Evolutionary conservation across 2,888 invertebrate species (phyloP).

Genomic region (Embidobia sp.): DNA sequence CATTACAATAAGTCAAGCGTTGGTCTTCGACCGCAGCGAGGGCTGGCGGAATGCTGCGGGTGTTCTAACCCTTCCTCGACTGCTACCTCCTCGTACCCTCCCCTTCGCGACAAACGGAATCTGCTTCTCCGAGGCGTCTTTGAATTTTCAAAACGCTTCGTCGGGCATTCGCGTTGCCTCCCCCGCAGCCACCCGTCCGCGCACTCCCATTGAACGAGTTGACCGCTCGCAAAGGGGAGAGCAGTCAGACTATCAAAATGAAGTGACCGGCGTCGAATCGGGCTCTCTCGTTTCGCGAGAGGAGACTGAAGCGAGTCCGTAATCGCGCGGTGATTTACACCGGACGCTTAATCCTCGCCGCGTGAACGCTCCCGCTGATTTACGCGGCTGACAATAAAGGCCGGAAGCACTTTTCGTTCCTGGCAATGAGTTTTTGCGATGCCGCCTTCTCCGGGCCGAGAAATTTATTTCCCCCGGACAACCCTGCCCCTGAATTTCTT

Average conservation of each 20-base stretch:
- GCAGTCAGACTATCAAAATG: slow-evolving; percentile 21
- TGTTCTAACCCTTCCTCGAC: no score
- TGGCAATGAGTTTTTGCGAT: slow-evolving; percentile 71
- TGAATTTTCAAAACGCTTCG: no score
- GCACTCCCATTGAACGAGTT: no score
- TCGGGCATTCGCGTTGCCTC: no score
- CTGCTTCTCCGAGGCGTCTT: no score
- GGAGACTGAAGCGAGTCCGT: slow-evolving; percentile 70
- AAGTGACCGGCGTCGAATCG: slow-evolving; percentile 61
- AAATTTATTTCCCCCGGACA: slow-evolving; percentile 67
- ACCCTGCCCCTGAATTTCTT: slow-evolving; percentile 53
- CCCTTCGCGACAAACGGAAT: no score
- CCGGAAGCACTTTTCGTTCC: slow-evolving; percentile 73
- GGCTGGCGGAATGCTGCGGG: slow-evolving; percentile 78
- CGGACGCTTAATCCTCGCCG: slow-evolving; percentile 71
- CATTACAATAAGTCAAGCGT: slow-evolving; percentile 82
- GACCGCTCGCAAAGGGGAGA: no score
- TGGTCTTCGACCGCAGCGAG: slow-evolving; percentile 79
- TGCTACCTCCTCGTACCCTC: no score
- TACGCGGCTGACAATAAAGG: slow-evolving; percentile 72
- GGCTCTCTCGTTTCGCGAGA: slow-evolving; percentile 49
- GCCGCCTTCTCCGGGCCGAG: slow-evolving; percentile 58
- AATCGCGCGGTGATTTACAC: slow-evolving; percentile 73
- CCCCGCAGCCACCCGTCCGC: no score
- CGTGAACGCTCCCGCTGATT: slow-evolving; percentile 70